Conservation (phyloP, 2,888 invertebrate genomes). For the Zelleria hepariella region DNA sequence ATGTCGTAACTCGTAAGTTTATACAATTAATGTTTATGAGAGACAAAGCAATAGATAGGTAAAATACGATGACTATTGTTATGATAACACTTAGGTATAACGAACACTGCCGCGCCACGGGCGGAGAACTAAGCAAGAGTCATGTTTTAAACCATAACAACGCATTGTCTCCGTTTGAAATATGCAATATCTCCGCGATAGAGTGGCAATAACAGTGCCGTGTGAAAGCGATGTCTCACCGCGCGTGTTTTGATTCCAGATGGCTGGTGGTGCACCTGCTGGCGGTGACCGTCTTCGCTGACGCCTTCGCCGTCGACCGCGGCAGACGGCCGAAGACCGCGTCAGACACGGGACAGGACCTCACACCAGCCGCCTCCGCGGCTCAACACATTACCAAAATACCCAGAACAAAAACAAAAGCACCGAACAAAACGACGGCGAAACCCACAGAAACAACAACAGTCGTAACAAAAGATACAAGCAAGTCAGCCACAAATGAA, state of each 20-base stretch:
- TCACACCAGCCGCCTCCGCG: not conserved
- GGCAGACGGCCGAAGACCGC: not conserved
- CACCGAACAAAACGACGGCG: not conserved
- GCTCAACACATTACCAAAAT: not conserved
- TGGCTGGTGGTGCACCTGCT: not conserved
- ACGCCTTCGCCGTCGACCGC: not conserved
- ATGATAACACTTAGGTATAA: not conserved
- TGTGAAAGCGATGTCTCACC: not conserved
- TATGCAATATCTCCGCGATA: not conserved
- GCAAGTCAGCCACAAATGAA: not conserved
- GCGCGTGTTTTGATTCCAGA: not conserved
- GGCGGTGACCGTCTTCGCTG: not conserved
- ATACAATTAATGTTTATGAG: not conserved
- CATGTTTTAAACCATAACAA: not conserved
- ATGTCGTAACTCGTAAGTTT: no score
- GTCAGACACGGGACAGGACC: not conserved
- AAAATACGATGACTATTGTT: not conserved
- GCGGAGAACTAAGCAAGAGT: not conserved
- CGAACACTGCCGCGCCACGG: not conserved
- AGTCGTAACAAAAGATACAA: not conserved
- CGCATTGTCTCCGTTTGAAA: not conserved
- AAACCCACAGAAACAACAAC: not conserved
- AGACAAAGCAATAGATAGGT: not conserved
- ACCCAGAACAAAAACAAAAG: not conserved
- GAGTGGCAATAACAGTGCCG: not conserved